These are phyloP conservation scores for Drosophila glabriapex DNA, from an alignment of 2,888 invertebrate genomes.

Conservation along the genomic window DNA sequence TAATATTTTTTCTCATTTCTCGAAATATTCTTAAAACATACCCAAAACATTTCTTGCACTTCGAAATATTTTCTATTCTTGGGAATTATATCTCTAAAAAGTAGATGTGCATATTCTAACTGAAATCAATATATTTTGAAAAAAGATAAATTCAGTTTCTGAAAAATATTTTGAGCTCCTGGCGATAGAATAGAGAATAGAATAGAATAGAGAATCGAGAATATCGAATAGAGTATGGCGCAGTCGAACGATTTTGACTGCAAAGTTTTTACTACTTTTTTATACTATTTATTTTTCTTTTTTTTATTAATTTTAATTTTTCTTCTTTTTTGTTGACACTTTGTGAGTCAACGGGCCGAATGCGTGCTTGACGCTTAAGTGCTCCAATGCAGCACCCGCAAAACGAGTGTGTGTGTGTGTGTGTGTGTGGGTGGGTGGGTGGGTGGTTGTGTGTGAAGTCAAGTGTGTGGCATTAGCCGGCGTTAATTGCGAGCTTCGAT, in stretches of 20 bases:
- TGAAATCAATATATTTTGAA: background rate
- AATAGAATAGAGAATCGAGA: background rate
- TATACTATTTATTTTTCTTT: background rate
- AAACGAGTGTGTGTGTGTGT: constrained; percentile 10
- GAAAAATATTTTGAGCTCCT: background rate
- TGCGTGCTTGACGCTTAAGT: constrained; percentile 69
- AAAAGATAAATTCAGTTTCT: no score
- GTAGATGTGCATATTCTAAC: no score
- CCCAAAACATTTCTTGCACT: background rate
- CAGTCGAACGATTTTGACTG: background rate
- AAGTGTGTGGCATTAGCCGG: constrained; percentile 20
- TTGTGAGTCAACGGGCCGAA: constrained; percentile 62
- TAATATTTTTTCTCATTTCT: background rate
- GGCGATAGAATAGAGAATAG: background rate
- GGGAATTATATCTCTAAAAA: no score
- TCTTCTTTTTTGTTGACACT: constrained; percentile 26
- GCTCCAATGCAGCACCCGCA: constrained; percentile 60
- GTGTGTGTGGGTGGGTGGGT: constrained; percentile 15
- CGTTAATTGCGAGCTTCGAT: constrained; percentile 31
- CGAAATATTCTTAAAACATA: background rate
- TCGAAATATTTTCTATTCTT: no score
- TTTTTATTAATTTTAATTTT: background rate
- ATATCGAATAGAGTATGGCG: background rate
- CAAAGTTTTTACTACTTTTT: background rate
- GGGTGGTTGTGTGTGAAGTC: constrained; percentile 29